Percentiles rank a stretch among this genome's conserved stretches.
Conservation (phyloP, 2,888 invertebrate genomes). For the Nomada ruficornis region DNA sequence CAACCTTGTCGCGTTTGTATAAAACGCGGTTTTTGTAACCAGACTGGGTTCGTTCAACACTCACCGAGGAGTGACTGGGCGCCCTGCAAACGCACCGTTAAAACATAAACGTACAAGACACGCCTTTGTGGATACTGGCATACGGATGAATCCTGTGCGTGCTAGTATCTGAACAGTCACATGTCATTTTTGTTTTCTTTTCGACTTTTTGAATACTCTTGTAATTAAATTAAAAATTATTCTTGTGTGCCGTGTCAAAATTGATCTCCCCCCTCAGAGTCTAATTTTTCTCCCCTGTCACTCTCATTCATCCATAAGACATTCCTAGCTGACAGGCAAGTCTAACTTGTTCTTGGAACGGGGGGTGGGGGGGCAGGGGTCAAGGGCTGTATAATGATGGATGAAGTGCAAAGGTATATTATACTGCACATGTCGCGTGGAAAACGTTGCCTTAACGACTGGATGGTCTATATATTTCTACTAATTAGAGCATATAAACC, state of each 20-base stretch:
- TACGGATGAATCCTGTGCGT: conserved; percentile 77
- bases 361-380: conserved; percentile 18
- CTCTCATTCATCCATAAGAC: conserved; percentile 50
- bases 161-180: conserved; percentile 68
- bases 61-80: conserved; percentile 83
- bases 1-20: conserved; percentile 84
- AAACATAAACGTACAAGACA: conserved; percentile 80
- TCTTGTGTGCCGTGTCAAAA: conserved; percentile 30
- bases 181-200: conserved; percentile 46
- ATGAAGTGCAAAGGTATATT: conserved; percentile 55
- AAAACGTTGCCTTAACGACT: conserved; percentile 29
- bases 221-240: conserved; percentile 13
- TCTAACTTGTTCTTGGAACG: conserved; percentile 29
- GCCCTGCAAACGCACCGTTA: conserved; percentile 84
- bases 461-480: conserved; percentile 25
- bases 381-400: conserved; percentile 36
- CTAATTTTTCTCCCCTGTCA: conserved; percentile 33
- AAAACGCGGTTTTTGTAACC: conserved; percentile 84
- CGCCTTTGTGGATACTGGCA: conserved; percentile 75
- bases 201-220: conserved; percentile 8
- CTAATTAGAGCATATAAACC: conserved; percentile 17
- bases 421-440: conserved; percentile 47
- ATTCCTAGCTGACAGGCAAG: conserved; percentile 45
- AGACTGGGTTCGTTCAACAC: conserved; percentile 83
- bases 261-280: conserved; percentile 19